Base-by-base conservation (phyloP, 2,888 invertebrate genomes). In the Epirrhoe alternata region DNA sequence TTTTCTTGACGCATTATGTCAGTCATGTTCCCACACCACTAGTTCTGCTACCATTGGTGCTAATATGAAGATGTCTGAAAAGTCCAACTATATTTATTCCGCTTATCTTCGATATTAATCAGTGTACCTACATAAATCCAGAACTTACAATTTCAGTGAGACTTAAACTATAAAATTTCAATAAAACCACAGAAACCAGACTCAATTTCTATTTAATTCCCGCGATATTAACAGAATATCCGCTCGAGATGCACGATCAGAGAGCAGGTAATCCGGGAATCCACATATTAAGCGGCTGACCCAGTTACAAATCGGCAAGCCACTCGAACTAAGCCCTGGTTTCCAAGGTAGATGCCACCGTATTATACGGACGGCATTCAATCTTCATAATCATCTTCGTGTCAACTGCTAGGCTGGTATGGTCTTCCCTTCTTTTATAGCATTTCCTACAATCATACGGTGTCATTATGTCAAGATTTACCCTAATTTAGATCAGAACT, bases 231-330 rank as follows among this genome's bases (percentile, higher is more conserved):
- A 52, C 67, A 24, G 52, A 42, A 61, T 64, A 68, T 67, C 64
- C 67, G 50, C 49, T 31, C 14, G 56, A 64, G 52, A 66, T 62
- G 50, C 50, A 62, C 42, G 56, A 66, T 63, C 53, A 55, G 57
- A 63, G 58, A 61, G 61, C 64, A 68, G 69, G 69, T 71, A 73
- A 71, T 68, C 69, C 67, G 67, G 64, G 64, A 64, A 67, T 66
- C 67, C 69, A 66, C 71, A 65, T 70, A 67, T 66, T 62, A 64
- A 68, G 66, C 61, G 57, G 59, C 63, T 73, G 71, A 73, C 73
- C 73, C 58, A 71, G 66, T 70, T 73, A 64, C 64, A 53, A 65
- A 73, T 70, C 68, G 60, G 68, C 42, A 65, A 52, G 51, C 61
- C 58, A 51, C 64, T 64, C 42, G 68, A 53, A 52, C 59, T 45